Percentiles rank a stretch among this genome's conserved stretches.
These are phyloP conservation scores for Asobara japonica DNA, from an alignment of 1,140 invertebrate genomes.

Conservation along the genomic window DNA sequence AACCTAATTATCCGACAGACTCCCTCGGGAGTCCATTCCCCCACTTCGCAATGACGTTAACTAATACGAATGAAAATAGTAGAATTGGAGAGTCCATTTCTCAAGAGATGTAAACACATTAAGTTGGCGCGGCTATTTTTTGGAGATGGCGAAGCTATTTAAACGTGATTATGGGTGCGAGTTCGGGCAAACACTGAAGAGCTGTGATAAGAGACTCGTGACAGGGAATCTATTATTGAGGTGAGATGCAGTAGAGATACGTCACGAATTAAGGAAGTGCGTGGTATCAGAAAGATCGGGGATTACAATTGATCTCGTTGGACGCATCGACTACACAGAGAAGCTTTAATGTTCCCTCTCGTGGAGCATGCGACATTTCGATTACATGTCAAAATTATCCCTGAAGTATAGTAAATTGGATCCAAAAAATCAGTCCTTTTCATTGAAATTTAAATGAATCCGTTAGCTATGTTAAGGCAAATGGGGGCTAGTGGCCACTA, in stretches of 20 bases:
- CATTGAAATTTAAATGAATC: no score
- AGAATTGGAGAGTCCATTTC: not conserved
- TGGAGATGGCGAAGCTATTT: no score
- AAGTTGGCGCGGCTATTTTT: not conserved
- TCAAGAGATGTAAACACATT: constrained; percentile 7
- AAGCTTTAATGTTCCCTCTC: no score
- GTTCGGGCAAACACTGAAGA: constrained; percentile 47
- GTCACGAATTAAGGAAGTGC: constrained; percentile 44
- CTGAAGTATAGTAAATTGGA: no score
- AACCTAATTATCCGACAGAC: constrained; percentile 56
- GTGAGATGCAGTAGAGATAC: constrained; percentile 46
- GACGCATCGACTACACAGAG: not conserved
- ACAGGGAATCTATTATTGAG: constrained; percentile 56
- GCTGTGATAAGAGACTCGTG: constrained; percentile 55
- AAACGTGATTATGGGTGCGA: constrained; percentile 21
- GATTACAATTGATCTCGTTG: not conserved
- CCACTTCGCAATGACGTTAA: constrained; percentile 23
- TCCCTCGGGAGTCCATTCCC: constrained; percentile 45
- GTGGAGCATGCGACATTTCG: no score
- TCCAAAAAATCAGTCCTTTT: no score
- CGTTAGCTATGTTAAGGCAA: no score
- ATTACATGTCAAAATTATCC: no score
- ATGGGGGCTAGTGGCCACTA: no score
- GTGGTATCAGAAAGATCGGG: not conserved
- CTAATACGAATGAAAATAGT: constrained; percentile 24